A percentile compares a stretch with the other conserved stretches of the same genome.
phyloP scores from a whole-genome alignment of 2,113 vertebrate species.

The Pseudopodoces humilis region DNA sequence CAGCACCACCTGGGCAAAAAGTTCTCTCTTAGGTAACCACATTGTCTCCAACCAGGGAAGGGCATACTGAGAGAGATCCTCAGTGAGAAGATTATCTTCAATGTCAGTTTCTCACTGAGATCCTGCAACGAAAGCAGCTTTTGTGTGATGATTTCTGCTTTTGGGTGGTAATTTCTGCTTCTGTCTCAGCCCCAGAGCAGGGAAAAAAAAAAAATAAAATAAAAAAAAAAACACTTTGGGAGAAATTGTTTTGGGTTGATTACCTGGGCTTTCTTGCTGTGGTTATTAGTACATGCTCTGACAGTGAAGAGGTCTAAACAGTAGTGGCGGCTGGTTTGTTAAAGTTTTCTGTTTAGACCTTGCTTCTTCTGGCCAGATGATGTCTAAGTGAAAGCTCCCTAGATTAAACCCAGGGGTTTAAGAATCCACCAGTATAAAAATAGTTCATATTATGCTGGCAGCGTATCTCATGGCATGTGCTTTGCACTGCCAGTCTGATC shows the following conservation, averaged over 20 bases:
- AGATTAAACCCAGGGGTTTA: neutral
- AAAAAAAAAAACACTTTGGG: neutral
- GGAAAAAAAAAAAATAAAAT: neutral
- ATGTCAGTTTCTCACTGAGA: neutral
- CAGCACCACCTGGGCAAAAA: neutral
- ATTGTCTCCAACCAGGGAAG: neutral
- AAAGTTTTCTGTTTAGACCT: neutral
- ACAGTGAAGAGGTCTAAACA: neutral
- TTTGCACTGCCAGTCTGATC: neutral
- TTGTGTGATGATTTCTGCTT: neutral
- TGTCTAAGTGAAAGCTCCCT: neutral
- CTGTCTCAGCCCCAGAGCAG: neutral
- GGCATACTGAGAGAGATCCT: neutral
- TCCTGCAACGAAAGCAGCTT: neutral
- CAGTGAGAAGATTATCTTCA: neutral
- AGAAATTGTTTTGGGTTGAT: neutral
- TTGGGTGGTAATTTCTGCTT: neutral
- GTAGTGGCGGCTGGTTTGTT: neutral
- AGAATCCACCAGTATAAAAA: neutral
- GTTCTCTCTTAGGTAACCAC: neutral
- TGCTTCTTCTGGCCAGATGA: neutral
- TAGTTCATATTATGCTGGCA: neutral
- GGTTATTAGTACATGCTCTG: neutral
- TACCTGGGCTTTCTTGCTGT: neutral
- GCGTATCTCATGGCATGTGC: neutral